Percentiles rank a stretch among this genome's conserved stretches.
phyloP scores from a whole-genome alignment of 2,797 vertebrate genomes.

The Poliocrania exsul region DNA sequence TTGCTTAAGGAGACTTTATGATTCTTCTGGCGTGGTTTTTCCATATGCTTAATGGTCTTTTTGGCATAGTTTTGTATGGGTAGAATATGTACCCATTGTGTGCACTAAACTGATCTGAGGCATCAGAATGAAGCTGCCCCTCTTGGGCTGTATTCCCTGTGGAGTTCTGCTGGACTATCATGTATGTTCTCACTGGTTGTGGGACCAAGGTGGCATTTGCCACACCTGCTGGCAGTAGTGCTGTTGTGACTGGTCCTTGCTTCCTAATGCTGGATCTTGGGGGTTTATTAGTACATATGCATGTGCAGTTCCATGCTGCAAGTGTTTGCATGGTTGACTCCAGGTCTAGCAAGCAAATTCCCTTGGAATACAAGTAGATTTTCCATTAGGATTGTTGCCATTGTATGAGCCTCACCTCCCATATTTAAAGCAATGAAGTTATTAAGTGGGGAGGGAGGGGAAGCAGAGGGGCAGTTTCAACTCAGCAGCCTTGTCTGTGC shows the following conservation, averaged over 20 bases:
- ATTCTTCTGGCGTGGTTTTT: neutral
- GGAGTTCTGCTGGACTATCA: neutral
- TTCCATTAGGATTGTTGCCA: neutral
- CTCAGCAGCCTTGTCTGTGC: neutral
- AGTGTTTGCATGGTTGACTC: neutral
- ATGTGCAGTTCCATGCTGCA: neutral
- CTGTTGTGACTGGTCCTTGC: neutral
- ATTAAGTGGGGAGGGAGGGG: neutral
- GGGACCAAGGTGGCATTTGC: neutral
- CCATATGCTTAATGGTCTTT: neutral
- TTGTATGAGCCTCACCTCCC: neutral
- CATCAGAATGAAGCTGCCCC: neutral
- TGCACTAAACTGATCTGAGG: neutral
- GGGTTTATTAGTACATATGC: neutral
- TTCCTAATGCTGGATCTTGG: accelerated
- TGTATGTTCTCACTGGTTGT: neutral
- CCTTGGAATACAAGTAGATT: accelerated
- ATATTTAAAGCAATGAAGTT: neutral
- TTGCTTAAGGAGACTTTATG: neutral
- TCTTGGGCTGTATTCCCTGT: accelerated
- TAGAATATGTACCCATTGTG: neutral
- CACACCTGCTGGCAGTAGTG: neutral
- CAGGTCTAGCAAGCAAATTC: neutral
- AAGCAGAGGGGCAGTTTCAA: neutral
- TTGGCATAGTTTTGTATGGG: neutral